Percentiles rank a stretch among this genome's conserved stretches.
Evolutionary conservation across 2,888 invertebrate genomes (phyloP).

Genomic region (Hemithea aestivaria): DNA sequence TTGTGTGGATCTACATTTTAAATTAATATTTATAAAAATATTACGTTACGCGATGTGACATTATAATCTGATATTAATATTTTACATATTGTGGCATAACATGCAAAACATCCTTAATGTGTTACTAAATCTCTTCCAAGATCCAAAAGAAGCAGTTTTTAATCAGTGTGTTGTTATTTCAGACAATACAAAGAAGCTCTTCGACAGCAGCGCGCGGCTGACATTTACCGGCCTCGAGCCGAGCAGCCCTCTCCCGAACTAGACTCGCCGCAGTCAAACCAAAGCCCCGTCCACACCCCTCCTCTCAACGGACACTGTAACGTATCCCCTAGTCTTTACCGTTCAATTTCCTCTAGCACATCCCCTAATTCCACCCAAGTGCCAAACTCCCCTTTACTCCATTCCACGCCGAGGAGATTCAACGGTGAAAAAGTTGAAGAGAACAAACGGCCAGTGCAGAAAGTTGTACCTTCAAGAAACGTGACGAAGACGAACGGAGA

Average conservation of each 20-base stretch:
- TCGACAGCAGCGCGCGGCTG: constrained; percentile 90
- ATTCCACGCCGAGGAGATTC: constrained; percentile 72
- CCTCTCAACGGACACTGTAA: constrained; percentile 77
- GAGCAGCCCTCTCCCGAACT: constrained; percentile 78
- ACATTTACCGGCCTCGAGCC: constrained; percentile 85
- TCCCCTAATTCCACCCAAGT: constrained; percentile 57
- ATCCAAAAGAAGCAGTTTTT: background rate
- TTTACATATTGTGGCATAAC: too few species aligned
- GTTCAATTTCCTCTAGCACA: constrained; percentile 55
- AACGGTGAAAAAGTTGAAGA: constrained; percentile 65
- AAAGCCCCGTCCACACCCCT: constrained; percentile 70
- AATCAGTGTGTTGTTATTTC: constrained; percentile 38
- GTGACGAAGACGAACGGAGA: constrained; percentile 69
- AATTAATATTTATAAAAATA: constrained; percentile 1
- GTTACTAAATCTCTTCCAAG: constrained; percentile 22
- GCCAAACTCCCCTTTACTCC: constrained; percentile 69
- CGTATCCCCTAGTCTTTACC: constrained; percentile 72
- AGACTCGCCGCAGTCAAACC: constrained; percentile 73
- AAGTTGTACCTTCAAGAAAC: constrained; percentile 88
- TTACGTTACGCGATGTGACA: background rate
- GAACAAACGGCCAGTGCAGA: constrained; percentile 86
- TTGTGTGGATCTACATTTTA: background rate
- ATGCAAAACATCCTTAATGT: constrained; percentile 7
- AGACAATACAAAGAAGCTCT: constrained; percentile 95
- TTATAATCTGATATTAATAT: too few species aligned